Base-by-base conservation (phyloP, 2,797 vertebrate species). In the Girardinus metallicus region DNA sequence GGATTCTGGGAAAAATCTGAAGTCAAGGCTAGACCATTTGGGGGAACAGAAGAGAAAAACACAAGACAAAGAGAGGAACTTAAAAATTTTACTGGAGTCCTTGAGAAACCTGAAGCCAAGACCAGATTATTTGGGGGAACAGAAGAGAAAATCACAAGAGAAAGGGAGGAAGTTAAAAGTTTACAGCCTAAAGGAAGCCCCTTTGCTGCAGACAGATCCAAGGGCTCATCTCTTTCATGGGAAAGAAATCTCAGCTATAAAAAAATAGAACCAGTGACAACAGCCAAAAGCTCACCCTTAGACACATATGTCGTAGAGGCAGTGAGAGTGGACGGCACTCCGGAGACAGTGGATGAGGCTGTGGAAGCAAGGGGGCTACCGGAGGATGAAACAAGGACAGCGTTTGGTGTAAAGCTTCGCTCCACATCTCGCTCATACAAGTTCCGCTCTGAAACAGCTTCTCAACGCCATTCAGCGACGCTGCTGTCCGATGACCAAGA, bases 401-500 rank as follows among this genome's bases (percentile, higher is more conserved):
- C 96, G 29, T 99, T 99, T 87, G 97, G 97, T 16, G 88, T 98
- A 70, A 98, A 97, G 90, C 96, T 99, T 41, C 96, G 97, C 76
- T 96, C 97, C 82, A 98, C 96, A 0, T 97, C 97, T 1, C 93
- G 96, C 70, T 97, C 96, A 1, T 78, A 96, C 57, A 97, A 91
- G 91, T 91, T 93, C 5, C 94, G 89, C 23, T 57, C 87, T 53
- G 96, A 85, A 2, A 3, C 53, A 0, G 21, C 89, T n/a, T 75
- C 85, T n/a, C 78, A 77, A n/a, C 79, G 66, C 75, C 86, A 83
- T 44, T 92, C 94, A 34, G 96, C 90, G 49, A 41, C 77, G 0
- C 12, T 75, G 11, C 86, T 78, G 36, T 31, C 43, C 0, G 94
- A 90, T 73, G 91, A 93, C 34, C 44, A 86, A 21, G 18, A 74